Base-by-base conservation (phyloP, 30 jellyfish, hydroid and myxozoan genomes). In the Euphysa ruthae region DNA sequence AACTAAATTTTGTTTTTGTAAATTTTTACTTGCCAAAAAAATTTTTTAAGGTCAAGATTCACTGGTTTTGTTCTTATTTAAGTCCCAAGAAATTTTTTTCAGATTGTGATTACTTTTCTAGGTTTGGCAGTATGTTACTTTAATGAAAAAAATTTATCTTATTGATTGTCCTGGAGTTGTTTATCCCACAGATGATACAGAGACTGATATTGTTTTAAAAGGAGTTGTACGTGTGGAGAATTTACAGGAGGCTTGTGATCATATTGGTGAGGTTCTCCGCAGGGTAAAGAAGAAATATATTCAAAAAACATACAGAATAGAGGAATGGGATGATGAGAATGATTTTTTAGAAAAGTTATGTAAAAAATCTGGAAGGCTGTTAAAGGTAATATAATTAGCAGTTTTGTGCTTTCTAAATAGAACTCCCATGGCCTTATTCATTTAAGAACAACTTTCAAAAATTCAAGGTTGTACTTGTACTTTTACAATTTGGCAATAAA, bases 191-290 rank as follows among this genome's bases (percentile, higher is more conserved):
- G 94, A 92, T 5, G 95, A 90, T 32, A 74, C 95, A 21, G 99
- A 90, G 68, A 77, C 99, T 3, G 99, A 90, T 24, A 90, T 80
- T 14, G 94, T 90, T 38, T 50, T 90, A 50, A 90, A 90, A 77
- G 99, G 99, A 51, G 99, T 90, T 50, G 96, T 85, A 31, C 93
- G 99, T 24, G 99, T 83, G 15, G 99, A 91, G 68, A 82, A 91
- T 68, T 42, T 91, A 25, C 71, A 91, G 42, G 94, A 83, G 49
- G 64, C 96, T 3, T 51, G 75, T 0, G 94, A 82, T 34, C 95
- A 91, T 52, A 82, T 91, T 70, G 93, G 29, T 1, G 99, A 91
- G 68, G 94, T 91, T 8, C 75, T 91, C 29, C 61, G 63, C 4
- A 51, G 95, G 4, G 93, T 91, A 20, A 82, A 91, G 31, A 83